Evolutionary conservation across 2,888 invertebrate genomes (phyloP).

Genomic region (Epinotia nisella): DNA sequence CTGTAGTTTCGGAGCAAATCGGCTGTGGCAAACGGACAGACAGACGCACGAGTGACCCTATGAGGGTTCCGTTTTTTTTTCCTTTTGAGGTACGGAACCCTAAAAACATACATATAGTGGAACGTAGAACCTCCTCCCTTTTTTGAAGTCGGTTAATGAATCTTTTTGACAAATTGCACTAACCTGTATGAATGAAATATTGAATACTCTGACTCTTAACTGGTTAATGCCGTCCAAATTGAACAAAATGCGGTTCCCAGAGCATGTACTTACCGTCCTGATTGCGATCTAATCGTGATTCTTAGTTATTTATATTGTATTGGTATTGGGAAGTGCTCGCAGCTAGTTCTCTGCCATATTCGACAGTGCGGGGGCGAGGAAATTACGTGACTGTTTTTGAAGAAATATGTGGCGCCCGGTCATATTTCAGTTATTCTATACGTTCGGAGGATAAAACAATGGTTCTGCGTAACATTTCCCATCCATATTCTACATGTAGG

Average conservation of each 20-base stretch:
- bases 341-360: slow-evolving; percentile 29
- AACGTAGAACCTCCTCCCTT: no score
- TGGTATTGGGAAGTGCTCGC: slow-evolving; percentile 24
- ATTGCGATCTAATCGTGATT: slow-evolving; percentile 41
- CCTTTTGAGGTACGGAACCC: no score
- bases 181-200: not conserved
- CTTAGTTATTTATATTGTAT: slow-evolving; percentile 25
- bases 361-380: slow-evolving; percentile 27
- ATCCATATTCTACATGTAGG: no score
- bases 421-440: not conserved
- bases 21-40: no score
- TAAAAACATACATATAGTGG: no score
- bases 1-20: no score
- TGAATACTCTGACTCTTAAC: not conserved
- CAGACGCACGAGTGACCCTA: no score
- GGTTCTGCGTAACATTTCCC: not conserved
- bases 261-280: slow-evolving; percentile 27
- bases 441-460: not conserved
- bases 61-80: no score
- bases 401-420: not conserved
- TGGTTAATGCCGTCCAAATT: slow-evolving; percentile 30
- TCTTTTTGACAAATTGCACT: no score
- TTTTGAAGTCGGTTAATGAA: no score
- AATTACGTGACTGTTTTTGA: slow-evolving; percentile 14
- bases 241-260: slow-evolving; percentile 26